A percentile compares a stretch with the other conserved stretches of the same genome.
These are phyloP conservation scores for Chionoecetes opilio DNA, from an alignment of 1,140 invertebrate genomes.

Conservation along the genomic window DNA sequence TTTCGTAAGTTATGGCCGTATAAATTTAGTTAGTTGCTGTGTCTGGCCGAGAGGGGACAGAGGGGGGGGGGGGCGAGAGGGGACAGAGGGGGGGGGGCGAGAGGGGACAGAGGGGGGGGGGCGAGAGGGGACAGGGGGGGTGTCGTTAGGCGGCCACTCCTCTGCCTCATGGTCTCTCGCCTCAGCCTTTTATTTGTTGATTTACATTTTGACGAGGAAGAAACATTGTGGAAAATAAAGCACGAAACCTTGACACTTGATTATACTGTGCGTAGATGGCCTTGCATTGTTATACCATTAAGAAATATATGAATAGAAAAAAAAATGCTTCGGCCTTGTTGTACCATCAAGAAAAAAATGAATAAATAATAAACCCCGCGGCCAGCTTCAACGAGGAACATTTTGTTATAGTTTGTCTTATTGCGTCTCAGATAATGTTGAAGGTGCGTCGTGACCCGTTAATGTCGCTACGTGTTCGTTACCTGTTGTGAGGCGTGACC, in stretches of 20 bases:
- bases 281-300: too few species aligned
- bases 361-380: too few species aligned
- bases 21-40: not conserved
- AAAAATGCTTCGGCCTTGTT: too few species aligned
- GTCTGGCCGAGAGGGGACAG: not conserved
- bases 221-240: not conserved
- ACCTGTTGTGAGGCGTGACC: not conserved
- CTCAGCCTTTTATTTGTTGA: not conserved
- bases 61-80: not conserved
- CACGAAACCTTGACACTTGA: too few species aligned
- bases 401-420: too few species aligned
- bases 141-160: not conserved
- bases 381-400: not conserved
- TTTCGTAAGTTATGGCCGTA: not conserved
- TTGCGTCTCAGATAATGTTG: not conserved
- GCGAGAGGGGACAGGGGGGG: too few species aligned
- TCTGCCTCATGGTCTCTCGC: not conserved
- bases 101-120: too few species aligned
- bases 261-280: too few species aligned
- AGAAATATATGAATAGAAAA: too few species aligned
- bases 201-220: not conserved
- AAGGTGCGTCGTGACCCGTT: not conserved
- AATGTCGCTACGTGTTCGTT: not conserved
- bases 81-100: not conserved
- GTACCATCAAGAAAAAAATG: too few species aligned